Conservation (phyloP, 2,113 vertebrate genomes). For the Excalfactoria chinensis region DNA sequence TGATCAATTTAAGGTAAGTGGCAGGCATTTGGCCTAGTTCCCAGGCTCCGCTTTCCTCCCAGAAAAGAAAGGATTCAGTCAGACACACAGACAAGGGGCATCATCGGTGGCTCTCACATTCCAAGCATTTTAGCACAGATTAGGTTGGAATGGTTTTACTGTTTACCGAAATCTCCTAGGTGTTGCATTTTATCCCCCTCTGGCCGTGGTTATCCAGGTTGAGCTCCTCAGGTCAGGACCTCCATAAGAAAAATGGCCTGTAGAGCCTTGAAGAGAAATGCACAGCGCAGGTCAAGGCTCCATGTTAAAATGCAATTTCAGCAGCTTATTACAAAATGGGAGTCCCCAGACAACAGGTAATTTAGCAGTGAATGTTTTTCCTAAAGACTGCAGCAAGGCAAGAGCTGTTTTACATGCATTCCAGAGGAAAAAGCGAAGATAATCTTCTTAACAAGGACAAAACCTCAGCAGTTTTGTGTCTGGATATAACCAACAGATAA, state of each 20-base stretch:
- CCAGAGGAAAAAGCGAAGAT: slow-evolving; percentile 72
- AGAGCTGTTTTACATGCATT: slow-evolving; percentile 81
- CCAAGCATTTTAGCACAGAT: slow-evolving; percentile 83
- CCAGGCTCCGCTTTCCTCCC: slow-evolving; percentile 78
- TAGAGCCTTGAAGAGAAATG: slow-evolving; percentile 52
- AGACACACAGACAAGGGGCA: slow-evolving; percentile 81
- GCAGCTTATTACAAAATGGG: slow-evolving; percentile 62
- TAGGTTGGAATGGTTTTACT: slow-evolving; percentile 83
- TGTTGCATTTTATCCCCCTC: slow-evolving; percentile 79
- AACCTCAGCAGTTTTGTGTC: slow-evolving; percentile 70
- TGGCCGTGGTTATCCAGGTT: slow-evolving; percentile 72
- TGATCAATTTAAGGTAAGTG: slow-evolving; percentile 84
- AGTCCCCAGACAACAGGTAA: slow-evolving; percentile 73
- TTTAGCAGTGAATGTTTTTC: slow-evolving; percentile 67
- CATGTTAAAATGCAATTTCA: slow-evolving; percentile 72
- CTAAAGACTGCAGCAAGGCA: slow-evolving; percentile 53
- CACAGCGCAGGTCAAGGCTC: slow-evolving; percentile 67
- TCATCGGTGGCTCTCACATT: slow-evolving; percentile 81
- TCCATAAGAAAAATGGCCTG: slow-evolving; percentile 61
- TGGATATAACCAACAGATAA: slow-evolving; percentile 75
- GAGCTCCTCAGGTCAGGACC: slow-evolving; percentile 76
- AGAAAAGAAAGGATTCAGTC: slow-evolving; percentile 81
- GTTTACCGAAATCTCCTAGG: slow-evolving; percentile 83
- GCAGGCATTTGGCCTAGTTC: slow-evolving; percentile 81
- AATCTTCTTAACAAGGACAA: slow-evolving; percentile 82